phyloP scores from a whole-genome alignment of 2,888 invertebrate genomes.

The Ferrisia virgata region DNA sequence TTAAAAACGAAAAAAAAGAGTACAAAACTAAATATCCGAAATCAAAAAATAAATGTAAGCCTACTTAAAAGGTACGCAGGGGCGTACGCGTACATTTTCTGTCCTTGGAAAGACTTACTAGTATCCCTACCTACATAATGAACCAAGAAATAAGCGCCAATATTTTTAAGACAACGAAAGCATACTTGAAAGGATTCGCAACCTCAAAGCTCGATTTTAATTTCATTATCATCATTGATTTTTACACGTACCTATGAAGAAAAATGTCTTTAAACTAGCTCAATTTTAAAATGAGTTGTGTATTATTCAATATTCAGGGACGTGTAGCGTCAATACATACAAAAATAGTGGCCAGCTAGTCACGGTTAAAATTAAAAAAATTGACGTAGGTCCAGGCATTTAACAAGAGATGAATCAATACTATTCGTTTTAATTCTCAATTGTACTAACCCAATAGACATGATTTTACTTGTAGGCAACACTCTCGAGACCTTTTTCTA shows the following conservation, averaged over 20 bases:
- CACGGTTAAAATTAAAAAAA: too few species aligned
- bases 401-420: too few species aligned
- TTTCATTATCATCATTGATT: constrained; percentile 39
- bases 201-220: constrained; percentile 31
- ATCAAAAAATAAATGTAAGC: background rate
- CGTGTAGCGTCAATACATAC: too few species aligned
- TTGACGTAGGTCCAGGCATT: too few species aligned
- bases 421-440: too few species aligned
- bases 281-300: background rate
- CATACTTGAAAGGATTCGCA: constrained; percentile 39
- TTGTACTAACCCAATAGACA: too few species aligned
- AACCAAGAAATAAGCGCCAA: background rate
- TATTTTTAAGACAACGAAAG: background rate
- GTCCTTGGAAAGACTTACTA: background rate
- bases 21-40: background rate
- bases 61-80: background rate
- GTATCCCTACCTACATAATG: background rate
- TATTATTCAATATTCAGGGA: too few species aligned
- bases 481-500: too few species aligned
- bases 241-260: background rate
- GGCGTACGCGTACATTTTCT: background rate
- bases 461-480: too few species aligned
- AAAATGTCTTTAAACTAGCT: background rate
- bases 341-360: too few species aligned
- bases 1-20: background rate